Evolutionary conservation across 2,888 invertebrate genomes (phyloP).

Genomic region (Netelia inedita): DNA sequence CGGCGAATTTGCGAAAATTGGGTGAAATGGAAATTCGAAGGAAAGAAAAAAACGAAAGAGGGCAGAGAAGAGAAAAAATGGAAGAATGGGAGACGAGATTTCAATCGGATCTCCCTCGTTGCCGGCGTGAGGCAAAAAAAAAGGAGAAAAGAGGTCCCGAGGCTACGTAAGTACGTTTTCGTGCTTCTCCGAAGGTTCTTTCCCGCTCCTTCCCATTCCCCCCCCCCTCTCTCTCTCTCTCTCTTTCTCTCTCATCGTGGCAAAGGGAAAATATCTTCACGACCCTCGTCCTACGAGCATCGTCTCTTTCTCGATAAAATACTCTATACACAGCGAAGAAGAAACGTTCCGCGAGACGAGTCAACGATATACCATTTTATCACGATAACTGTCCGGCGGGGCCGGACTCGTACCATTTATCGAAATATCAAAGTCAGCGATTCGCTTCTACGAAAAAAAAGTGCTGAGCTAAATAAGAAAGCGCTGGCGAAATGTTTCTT

Average conservation of each 20-base stretch:
- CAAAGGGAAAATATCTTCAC: constrained; percentile 54
- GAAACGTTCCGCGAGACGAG: constrained; percentile 46
- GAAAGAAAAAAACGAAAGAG: constrained; percentile 44
- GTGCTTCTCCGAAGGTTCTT: constrained; percentile 48
- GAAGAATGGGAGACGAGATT: constrained; percentile 58
- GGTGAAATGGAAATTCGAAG: constrained; percentile 66
- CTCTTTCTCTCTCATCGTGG: neutral
- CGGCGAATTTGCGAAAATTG: constrained; percentile 64
- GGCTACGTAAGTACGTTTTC: constrained; percentile 61
- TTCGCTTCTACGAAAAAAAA: constrained; percentile 24
- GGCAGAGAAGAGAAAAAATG: constrained; percentile 1
- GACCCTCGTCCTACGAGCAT: constrained; percentile 37
- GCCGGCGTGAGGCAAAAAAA: constrained; percentile 14
- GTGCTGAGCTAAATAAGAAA: constrained; percentile 38
- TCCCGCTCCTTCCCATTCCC: constrained; percentile 10
- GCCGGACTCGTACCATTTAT: constrained; percentile 51
- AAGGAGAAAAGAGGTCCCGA: constrained; percentile 43
- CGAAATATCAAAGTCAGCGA: constrained; percentile 62
- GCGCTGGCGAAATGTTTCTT: neutral
- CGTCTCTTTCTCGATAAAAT: constrained; percentile 35
- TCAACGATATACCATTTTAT: constrained; percentile 49
- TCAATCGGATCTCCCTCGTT: constrained; percentile 63
- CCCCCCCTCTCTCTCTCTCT: neutral
- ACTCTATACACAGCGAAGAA: constrained; percentile 20
- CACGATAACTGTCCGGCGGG: constrained; percentile 45